These are phyloP conservation scores for Drosophila sproati DNA, from an alignment of 1,140 invertebrate species.

Conservation along the genomic window DNA sequence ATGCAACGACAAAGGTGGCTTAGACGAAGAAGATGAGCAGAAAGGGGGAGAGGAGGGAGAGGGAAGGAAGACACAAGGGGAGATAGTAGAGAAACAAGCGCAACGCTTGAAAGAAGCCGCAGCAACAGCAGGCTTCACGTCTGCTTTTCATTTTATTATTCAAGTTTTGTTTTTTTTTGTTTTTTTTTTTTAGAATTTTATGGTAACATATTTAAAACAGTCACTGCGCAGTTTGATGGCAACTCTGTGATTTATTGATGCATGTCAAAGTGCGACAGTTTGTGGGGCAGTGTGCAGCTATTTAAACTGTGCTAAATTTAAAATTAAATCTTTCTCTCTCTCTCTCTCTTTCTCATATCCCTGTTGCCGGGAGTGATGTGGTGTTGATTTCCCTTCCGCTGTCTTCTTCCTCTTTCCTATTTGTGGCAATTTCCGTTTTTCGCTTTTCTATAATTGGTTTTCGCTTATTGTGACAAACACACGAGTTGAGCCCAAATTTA, in stretches of 20 bases:
- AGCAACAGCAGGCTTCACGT: constrained; percentile 5
- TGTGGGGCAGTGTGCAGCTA: too few relatives aligned
- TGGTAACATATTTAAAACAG: constrained; percentile 11
- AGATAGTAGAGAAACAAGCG: not conserved
- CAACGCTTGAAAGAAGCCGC: constrained; percentile 5
- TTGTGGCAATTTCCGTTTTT: constrained; percentile 62
- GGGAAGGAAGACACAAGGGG: not conserved
- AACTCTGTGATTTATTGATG: constrained; percentile 20
- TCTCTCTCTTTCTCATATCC: not conserved
- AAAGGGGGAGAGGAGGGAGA: not conserved
- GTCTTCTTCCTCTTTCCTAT: not conserved
- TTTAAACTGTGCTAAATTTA: too few relatives aligned
- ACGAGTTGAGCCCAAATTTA: constrained; percentile 59
- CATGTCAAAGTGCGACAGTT: constrained; percentile 1
- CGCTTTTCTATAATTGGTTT: constrained; percentile 72
- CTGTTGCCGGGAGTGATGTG: too few relatives aligned
- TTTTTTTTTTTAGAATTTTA: not conserved
- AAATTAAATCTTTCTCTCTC: not conserved
- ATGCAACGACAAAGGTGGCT: constrained; percentile 29
- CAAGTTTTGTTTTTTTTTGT: not conserved
- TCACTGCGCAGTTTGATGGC: constrained; percentile 5
- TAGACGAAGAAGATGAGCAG: not conserved
- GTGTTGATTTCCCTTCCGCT: too few relatives aligned
- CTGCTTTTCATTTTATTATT: constrained; percentile 9
- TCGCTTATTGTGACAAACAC: constrained; percentile 60